A percentile compares a stretch with the other conserved stretches of the same genome.
Evolutionary conservation across 2,888 invertebrate genomes (phyloP).

Genomic region (Asteroscopus sphinx): DNA sequence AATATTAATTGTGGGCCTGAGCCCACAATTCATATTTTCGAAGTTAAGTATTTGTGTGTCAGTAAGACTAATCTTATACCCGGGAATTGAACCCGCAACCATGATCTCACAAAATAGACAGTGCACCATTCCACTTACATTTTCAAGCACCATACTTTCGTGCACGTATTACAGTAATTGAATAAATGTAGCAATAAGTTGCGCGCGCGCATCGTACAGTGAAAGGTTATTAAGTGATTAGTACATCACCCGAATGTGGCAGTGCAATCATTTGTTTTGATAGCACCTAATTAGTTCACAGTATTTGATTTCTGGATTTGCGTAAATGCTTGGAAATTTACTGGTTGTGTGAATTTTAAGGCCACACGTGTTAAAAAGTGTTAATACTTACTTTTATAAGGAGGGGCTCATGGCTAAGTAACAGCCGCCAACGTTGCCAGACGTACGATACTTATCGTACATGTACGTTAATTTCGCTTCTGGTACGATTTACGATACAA

Average conservation of each 20-base stretch:
- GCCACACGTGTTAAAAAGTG: conserved; percentile 12
- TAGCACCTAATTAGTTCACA: conserved; percentile 34
- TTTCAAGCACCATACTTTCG: conserved; percentile 13
- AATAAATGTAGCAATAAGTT: conserved; percentile 31
- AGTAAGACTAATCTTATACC: too few relatives aligned
- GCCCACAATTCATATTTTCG: too few relatives aligned
- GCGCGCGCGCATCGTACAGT: conserved; percentile 26
- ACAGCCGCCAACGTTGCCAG: too few relatives aligned
- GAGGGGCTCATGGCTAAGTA: too few relatives aligned
- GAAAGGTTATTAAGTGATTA: conserved; percentile 45
- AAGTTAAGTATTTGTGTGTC: too few relatives aligned
- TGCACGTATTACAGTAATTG: conserved; percentile 24
- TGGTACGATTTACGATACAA: too few relatives aligned
- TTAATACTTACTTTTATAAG: too few relatives aligned
- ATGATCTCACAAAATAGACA: conserved; percentile 16
- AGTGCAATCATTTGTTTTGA: conserved; percentile 40
- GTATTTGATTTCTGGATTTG: conserved; percentile 30
- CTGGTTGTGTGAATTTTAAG: conserved; percentile 41
- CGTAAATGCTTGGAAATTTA: conserved; percentile 41
- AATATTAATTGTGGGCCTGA: too few relatives aligned
- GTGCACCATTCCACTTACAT: conserved; percentile 1
- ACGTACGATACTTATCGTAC: too few relatives aligned
- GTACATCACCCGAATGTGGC: conserved; percentile 34
- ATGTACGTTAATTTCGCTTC: too few relatives aligned
- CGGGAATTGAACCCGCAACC: conserved; percentile 5